These are phyloP conservation scores for Pterocles gutturalis DNA, from an alignment of 2,113 vertebrate genomes.

Conservation along the genomic window DNA sequence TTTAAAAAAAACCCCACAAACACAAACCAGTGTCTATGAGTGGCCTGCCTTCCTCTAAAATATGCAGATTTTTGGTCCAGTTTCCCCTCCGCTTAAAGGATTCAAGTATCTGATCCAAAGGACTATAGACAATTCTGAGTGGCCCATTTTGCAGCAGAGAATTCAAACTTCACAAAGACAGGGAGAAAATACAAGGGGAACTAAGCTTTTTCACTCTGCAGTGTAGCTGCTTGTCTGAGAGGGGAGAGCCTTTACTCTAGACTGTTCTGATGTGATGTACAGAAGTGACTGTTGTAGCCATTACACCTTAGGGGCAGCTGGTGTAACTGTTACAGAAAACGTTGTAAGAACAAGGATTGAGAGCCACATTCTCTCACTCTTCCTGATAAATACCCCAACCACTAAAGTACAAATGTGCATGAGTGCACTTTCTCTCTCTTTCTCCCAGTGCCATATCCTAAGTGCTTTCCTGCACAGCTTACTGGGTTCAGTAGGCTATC, in stretches of 20 bases:
- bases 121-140: background rate
- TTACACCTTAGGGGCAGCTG: background rate
- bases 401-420: background rate
- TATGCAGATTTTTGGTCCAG: background rate
- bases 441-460: background rate
- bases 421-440: background rate
- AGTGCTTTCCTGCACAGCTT: background rate
- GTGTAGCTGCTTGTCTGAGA: background rate
- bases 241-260: background rate
- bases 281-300: background rate
- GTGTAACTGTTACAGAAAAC: background rate
- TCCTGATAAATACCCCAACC: accelerated
- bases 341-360: background rate
- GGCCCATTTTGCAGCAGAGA: background rate
- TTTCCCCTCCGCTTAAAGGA: background rate
- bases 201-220: background rate
- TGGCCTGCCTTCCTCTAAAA: background rate
- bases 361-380: background rate
- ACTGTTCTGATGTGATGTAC: background rate
- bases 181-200: background rate
- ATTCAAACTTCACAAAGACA: background rate
- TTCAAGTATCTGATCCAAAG: background rate
- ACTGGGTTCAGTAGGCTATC: background rate
- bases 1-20: background rate
- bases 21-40: background rate